Base-by-base conservation (phyloP, 2,113 vertebrate species). In the Acrocephalus kingi region DNA sequence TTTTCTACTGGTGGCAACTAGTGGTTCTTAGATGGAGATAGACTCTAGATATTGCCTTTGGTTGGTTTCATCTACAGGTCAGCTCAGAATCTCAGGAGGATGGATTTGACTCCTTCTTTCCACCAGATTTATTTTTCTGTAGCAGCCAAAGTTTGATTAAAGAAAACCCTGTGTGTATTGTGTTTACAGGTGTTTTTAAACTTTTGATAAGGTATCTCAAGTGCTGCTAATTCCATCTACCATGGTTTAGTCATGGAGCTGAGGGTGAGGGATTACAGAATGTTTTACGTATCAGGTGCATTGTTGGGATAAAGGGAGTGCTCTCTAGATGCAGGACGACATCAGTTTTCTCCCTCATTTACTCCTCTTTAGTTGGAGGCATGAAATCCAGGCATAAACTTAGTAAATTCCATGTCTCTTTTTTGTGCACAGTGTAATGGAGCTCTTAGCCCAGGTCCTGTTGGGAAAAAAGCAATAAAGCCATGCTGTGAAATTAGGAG, bases 101-200 rank as follows among this genome's bases (percentile, higher is more conserved):
- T 48, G 17, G 30, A 76, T 48, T 51, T 76, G 33, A 45, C 28
- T 79, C 9, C 24, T 74, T 16, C n/a, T 41, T 68, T 66, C 45
- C 83, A 20, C 33, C 62, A 5, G 67, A 49, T 49, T 61, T 84
- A 30, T 83, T 85, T 67, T 89, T 62, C 7, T 56, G 11, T 63
- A 45, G 58, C 35, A 83, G 52, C 43, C 48, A 23, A 56, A 61
- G 22, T 31, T 12, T 31, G 15, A 31, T 59, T 93, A 46, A 91
- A 51, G n/a, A 51, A 90, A 58, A 59, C 10, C 0, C 0, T 0
- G 3, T 79, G 52, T 54, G 22, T 90, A 9, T 37, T 8, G 7
- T 68, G 22, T 72, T 83, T 72, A 75, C 11, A 45, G 8, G 21
- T 81, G 10, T 35, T 64, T 86, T 59, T 33, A 55, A 77, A 79